These are phyloP conservation scores for Drosophila dunni DNA, from an alignment of 1,140 invertebrate genomes.

Conservation along the genomic window DNA sequence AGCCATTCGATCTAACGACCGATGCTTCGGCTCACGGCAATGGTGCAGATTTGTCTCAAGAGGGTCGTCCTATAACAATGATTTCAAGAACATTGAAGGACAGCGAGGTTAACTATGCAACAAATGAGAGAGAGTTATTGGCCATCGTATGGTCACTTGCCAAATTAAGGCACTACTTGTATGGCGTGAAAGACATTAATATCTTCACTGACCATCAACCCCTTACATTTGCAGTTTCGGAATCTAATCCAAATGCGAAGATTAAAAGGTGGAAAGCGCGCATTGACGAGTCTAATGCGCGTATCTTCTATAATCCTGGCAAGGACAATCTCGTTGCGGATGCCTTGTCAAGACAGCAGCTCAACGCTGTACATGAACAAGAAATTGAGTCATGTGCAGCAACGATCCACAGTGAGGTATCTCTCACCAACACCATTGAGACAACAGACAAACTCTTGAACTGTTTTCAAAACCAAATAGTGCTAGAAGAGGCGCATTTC, in stretches of 20 bases:
- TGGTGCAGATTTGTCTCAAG: too few species aligned
- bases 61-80: too few species aligned
- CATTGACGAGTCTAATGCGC: constrained; percentile 10
- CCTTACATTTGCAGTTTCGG: constrained; percentile 60
- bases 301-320: constrained; percentile 66
- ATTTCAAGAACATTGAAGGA: too few species aligned
- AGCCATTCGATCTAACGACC: constrained; percentile 21
- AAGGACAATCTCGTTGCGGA: neutral
- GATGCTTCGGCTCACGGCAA: neutral
- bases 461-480: constrained; percentile 28
- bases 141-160: too few species aligned
- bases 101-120: too few species aligned
- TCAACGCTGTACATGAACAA: constrained; percentile 15
- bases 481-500: constrained; percentile 16
- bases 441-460: constrained; percentile 23
- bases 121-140: too few species aligned
- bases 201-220: constrained; percentile 62
- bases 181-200: neutral
- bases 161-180: too few species aligned
- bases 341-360: too few species aligned
- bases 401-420: neutral
- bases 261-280: too few species aligned
- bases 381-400: too few species aligned
- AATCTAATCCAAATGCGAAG: too few species aligned
- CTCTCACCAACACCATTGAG: constrained; percentile 23